Evolutionary conservation across 2,797 vertebrate genomes (phyloP), one percentile per base, ranked within the genome.

Genomic region (Anguilla pacifica): DNA sequence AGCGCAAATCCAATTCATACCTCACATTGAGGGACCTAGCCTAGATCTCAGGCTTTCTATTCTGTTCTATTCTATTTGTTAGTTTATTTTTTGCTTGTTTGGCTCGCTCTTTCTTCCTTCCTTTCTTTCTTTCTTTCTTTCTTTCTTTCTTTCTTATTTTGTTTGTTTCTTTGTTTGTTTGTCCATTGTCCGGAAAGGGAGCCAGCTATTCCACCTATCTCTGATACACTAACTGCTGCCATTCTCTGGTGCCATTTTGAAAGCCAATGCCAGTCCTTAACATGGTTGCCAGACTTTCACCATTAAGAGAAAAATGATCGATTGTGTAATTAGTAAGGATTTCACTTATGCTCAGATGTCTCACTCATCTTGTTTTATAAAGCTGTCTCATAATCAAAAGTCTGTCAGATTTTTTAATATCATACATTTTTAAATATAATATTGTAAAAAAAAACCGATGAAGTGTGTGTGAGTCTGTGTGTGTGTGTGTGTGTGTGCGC

Each of bases 291-390:
- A 77, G 25, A 83, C 25, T 51, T 83, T 83, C 13, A 83, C 49
- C 6, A 49, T 43, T 51, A 35, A 39, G 70, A 74, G 49, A 13
- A 43, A 64, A 43, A 35, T 67, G 85, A 28, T 46, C 10, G 43
- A 87, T 35, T 35, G n/a, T 49, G 25, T 84, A 6, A 84, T 84
- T 70, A 67, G 61, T 51, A 84, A 83, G 28, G 43, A 84, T 83
- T 64, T 72, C 82, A 57, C 46, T 70, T 79, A 70, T 3, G 51
- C 72, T 74, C 49, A 43, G 43, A 83, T 28, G 79, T 22, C 81
- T 87, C 43, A 83, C 81, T 87, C 43, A 83, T 51, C 59, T 64
- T 64, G 43, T 43, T 87, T 74, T 64, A 55, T 39, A 87, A 83
- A 83, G 55, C 61, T 83, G 39, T 70, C 39, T 83, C 59, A 49